Base-by-base conservation (phyloP, 1,140 invertebrate species). In the Drosophila lacertosa region DNA sequence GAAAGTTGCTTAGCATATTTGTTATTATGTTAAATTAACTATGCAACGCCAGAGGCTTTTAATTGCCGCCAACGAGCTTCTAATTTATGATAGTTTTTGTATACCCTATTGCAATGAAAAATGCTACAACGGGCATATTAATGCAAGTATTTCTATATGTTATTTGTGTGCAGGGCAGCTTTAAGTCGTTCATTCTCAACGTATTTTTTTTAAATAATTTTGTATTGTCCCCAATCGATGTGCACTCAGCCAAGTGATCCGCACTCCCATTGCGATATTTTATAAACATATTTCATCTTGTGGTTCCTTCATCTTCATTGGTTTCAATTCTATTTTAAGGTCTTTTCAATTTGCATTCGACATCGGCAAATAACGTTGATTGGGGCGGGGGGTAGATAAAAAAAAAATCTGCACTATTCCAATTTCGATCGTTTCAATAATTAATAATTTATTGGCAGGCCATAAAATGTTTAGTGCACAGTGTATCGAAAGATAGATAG, bases 301-400 rank as follows among this genome's bases (percentile, higher is more conserved):
- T 32, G 33, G 39, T 42, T 59, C 67, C 42, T 86, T 84, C 59
- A 84, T 84, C 42, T 86, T 84, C 59, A 84, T 84, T 84, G 81
- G 65, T 62, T 81, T 86, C 74, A 88, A 88, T 88, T 88, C 75
- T 78, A 78, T 88, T 88, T 88, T 64, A 72, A 88, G 83, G 82
- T 82, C 82, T 88, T 88, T 88, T 88, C 75, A 88, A 88, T 88
- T 88, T 81, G 83, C 74, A 78, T 62, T 51, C 54, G 29, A 57
- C 71, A 78, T 78, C 71, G 63, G 74, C 62, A 58, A 66, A 64
- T 53, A 60, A 37, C 35, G 45, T 51, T 84, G 72, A 76, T 82
- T 78, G 79, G 44, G 11, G n/a, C 35, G 24, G 24, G 20, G 13
- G n/a, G n/a, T n/a, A n/a, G n/a, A n/a, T n/a, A n/a, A n/a, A 20